Evolutionary conservation across 2,888 invertebrate species (phyloP).

Genomic region (Metacarcinus magister): DNA sequence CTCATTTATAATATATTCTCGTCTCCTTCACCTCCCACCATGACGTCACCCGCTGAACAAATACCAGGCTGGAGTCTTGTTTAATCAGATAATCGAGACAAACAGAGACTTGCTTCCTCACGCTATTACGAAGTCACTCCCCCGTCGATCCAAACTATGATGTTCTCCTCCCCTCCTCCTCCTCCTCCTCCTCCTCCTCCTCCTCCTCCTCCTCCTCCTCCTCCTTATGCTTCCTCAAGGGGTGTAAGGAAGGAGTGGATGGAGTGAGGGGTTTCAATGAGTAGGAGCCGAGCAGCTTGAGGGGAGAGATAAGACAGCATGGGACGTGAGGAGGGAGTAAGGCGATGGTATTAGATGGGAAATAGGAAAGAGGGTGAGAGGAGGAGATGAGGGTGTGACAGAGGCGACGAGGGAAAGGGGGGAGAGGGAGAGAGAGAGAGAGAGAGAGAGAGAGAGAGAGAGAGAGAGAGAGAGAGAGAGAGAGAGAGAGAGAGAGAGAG

Average conservation of each 20-base stretch:
- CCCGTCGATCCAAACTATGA: neutral
- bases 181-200: neutral
- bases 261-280: neutral
- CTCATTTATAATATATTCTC: neutral
- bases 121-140: neutral
- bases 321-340: neutral
- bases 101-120: neutral
- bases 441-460: neutral
- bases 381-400: neutral
- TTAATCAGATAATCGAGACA: conserved; percentile 49
- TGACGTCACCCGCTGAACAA: neutral
- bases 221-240: neutral
- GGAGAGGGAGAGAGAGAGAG: neutral
- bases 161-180: neutral
- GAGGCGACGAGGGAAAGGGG: neutral
- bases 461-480: neutral
- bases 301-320: neutral
- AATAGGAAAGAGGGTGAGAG: neutral
- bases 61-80: neutral
- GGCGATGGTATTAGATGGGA: neutral
- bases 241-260: neutral
- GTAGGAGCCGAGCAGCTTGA: neutral
- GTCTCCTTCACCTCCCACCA: neutral
- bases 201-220: conserved; percentile 30
- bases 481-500: neutral